These are phyloP conservation scores for Norana najaformis DNA, from an alignment of 2,888 invertebrate genomes.

Conservation along the genomic window DNA sequence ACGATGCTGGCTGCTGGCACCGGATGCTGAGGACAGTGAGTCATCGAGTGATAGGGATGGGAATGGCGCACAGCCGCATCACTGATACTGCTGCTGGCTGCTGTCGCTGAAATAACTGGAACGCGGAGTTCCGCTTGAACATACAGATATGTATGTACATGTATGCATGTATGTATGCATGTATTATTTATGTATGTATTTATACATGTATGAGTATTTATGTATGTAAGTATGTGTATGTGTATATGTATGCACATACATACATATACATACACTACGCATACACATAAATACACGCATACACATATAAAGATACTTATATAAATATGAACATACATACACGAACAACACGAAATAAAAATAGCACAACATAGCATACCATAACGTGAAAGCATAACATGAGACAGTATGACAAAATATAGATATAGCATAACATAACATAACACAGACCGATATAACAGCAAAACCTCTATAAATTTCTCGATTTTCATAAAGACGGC, in stretches of 20 bases:
- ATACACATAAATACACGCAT: too few species aligned
- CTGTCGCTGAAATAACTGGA: not conserved
- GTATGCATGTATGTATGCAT: not conserved
- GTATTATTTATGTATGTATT: not conserved
- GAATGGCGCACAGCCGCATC: not conserved
- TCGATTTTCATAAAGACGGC: not conserved
- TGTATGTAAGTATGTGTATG: constrained; percentile 25
- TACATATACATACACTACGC: too few species aligned
- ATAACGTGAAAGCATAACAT: not conserved
- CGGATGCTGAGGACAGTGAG: not conserved
- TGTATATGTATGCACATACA: not conserved
- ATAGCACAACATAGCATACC: not conserved
- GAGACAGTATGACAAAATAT: not conserved
- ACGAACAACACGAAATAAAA: not conserved
- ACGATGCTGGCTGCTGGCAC: not conserved
- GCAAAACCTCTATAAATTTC: not conserved
- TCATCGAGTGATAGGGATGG: not conserved
- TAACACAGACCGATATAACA: not conserved
- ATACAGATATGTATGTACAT: not conserved
- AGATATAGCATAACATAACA: not conserved
- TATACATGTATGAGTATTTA: not conserved
- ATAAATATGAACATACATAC: not conserved
- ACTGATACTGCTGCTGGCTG: not conserved
- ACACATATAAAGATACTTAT: not conserved
- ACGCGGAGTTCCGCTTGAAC: not conserved